Evolutionary conservation across 1,140 invertebrate species (phyloP).

Genomic region (Atta colombica): DNA sequence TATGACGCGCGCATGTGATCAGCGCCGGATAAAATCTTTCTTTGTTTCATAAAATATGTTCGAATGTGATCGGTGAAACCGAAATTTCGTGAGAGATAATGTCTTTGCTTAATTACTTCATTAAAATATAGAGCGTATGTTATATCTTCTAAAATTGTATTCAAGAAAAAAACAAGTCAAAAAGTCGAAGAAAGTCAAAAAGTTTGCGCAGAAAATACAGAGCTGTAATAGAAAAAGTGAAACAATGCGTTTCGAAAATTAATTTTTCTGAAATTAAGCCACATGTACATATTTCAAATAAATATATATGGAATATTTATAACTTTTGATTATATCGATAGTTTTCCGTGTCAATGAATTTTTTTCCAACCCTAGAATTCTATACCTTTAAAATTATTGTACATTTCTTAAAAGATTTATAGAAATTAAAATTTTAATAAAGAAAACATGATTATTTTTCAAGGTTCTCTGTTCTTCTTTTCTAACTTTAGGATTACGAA

Average conservation of each 20-base stretch:
- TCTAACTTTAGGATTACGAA: not conserved
- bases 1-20: not conserved
- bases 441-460: not conserved
- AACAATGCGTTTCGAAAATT: too few species aligned
- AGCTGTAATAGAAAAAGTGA: too few species aligned
- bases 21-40: slow-evolving; percentile 11
- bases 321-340: too few species aligned
- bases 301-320: too few species aligned
- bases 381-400: not conserved
- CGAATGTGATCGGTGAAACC: not conserved
- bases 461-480: not conserved
- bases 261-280: too few species aligned
- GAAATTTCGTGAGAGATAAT: not conserved
- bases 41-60: slow-evolving; percentile 32
- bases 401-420: not conserved
- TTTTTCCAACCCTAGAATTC: not conserved
- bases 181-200: not conserved
- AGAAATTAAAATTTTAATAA: not conserved
- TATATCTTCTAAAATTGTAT: too few species aligned
- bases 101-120: slow-evolving; percentile 26
- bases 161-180: too few species aligned
- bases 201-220: not conserved
- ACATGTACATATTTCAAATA: too few species aligned
- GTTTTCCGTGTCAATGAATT: too few species aligned
- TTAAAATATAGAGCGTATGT: not conserved